Conservation (phyloP, 2,888 invertebrate genomes). For the Cataglyphis cursor region DNA sequence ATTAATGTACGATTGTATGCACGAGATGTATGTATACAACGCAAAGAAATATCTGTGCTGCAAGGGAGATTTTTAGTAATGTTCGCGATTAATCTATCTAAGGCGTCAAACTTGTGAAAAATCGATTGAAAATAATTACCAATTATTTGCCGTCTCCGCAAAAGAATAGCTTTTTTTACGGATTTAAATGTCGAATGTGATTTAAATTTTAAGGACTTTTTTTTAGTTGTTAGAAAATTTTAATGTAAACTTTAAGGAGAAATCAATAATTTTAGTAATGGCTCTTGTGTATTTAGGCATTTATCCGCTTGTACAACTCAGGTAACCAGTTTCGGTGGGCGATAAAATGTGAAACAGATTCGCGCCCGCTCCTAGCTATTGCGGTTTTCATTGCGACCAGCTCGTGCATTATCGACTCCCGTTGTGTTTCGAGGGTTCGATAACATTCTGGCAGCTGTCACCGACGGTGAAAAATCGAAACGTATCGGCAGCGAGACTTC, state of each 20-base stretch:
- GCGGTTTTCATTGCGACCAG: constrained; percentile 61
- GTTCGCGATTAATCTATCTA: background rate
- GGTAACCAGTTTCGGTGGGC: constrained; percentile 30
- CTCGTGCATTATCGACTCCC: constrained; percentile 67
- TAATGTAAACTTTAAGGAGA: background rate
- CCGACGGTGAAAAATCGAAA: constrained; percentile 68
- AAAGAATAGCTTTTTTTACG: no score
- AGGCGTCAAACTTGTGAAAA: background rate
- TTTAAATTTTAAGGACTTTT: background rate
- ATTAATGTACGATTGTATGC: constrained; percentile 31
- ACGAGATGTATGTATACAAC: background rate
- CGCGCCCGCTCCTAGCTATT: constrained; percentile 52
- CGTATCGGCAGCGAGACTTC: constrained; percentile 51
- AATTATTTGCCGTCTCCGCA: no score
- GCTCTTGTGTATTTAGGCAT: background rate
- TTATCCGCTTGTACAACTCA: constrained; percentile 26
- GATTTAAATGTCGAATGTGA: background rate
- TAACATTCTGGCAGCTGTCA: constrained; percentile 72
- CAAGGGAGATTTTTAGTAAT: background rate
- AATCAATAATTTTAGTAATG: constrained; percentile 5
- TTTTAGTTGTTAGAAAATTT: background rate
- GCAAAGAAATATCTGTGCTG: background rate
- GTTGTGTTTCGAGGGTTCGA: constrained; percentile 67
- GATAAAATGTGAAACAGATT: constrained; percentile 65
- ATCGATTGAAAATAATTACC: background rate